Base-by-base conservation (phyloP, 2,888 invertebrate species). In the Calephelis perditalis region DNA sequence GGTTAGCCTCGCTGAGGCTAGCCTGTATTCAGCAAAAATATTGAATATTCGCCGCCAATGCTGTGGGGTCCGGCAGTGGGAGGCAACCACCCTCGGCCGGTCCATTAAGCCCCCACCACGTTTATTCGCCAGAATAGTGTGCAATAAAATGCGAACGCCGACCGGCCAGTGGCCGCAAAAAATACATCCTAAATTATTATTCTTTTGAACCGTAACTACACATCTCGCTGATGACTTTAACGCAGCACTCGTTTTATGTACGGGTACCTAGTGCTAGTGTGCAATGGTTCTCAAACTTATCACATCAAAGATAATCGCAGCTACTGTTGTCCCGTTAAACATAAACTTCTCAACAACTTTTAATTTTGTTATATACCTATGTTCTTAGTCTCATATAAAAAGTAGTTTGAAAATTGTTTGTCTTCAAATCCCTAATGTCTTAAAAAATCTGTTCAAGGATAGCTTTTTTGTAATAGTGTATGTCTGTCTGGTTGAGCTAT, bases 41-140 rank as follows among this genome's bases (percentile, higher is more conserved):
- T 86, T 84, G 82, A 86, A 86, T 84, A 84, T 83, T 81, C 79
- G 74, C 74, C 72, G 78, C 78, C 82, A 80, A 84, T 85, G 80
- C 77, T 78, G 75, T 68, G 62, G 67, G 75, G 74, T 68, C 71
- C 62, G 52, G 35, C 69, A 57, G 46, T 60, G 68, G 71, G 68
- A 67, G 65, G 70, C 69, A 26, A 63, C 58, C 57, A 61, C 62
- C 65, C 67, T 70, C 64, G 71, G 67, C 68, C 73, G 76, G 81
- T 84, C 86, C 86, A 85, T 86, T 86, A 86, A 79, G 73, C 77
- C 81, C 78, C 79, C 71, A 52, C 63, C 62, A 63, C 66, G 84
- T 85, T 86, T 87, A 87, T 87, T 84, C 82, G 78, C 77, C 79
- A 84, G 86, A 83, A 86, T 88, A 86, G 88, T 84, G 84, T 77